Base-by-base conservation (phyloP, 2,888 invertebrate genomes). In the Selenia dentaria region DNA sequence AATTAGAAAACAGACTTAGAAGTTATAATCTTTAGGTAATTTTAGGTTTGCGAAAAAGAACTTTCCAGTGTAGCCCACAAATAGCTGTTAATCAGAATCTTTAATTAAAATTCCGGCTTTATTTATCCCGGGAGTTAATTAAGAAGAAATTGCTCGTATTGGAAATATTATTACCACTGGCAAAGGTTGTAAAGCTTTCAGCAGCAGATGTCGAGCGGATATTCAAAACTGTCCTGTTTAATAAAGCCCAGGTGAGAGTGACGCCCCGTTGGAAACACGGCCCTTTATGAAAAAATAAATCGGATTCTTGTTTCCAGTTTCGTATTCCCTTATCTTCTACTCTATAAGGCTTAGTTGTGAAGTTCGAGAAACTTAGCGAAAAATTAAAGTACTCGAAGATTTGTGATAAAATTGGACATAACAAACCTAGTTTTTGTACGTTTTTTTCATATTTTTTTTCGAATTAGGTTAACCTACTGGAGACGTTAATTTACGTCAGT, bases 161-260 rank as follows among this genome's bases (percentile, higher is more conserved):
- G 28, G 35, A 37, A 37, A 41, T 41, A 41, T 48, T 27, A 48
- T 39, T 33, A 16, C 20, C 5, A 48, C 22, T 33, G 31, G 35
- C 20, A 32, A 45, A n/a, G 44, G 45, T 49, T 67, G 29, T 13
- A 32, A 45, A 9, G 44, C 46, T 49, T 68, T 68, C 70, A 47
- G 46, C 50, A 45, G 52, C 67, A 70, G 68, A 60, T 65, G 70
- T 41, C 38, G 51, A 40, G 31, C 64, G 68, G 63, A 66, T 70
- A 70, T 71, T 65, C 71, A 63, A 65, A 69, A 62, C 63, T 68
- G 69, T 64, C 60, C 58, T 37, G 51, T 62, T 63, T 69, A 67
- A 68, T 71, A 71, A 62, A 56, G 37, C 42, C 50, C 70, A 70
- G 67, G 70, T 73, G 73, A 44, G 27, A 24, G 51, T 57, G 69